These are phyloP conservation scores for Octodonta nipae DNA, from an alignment of 2,888 invertebrate species.

Conservation along the genomic window DNA sequence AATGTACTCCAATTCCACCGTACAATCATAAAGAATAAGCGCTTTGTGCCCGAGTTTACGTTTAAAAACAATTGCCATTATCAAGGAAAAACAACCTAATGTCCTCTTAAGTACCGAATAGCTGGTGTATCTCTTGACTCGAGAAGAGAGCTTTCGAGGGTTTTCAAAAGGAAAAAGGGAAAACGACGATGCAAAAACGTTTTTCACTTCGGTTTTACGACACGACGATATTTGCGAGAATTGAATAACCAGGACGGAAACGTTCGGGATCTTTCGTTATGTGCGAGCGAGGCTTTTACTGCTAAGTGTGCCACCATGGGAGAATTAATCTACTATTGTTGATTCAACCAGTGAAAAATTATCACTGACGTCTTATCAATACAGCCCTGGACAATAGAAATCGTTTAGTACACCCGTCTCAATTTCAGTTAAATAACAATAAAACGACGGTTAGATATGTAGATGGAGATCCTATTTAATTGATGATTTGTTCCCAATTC, in stretches of 20 bases:
- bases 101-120: slow-evolving; percentile 13
- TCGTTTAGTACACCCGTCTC: no score
- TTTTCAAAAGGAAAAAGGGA: slow-evolving; percentile 7
- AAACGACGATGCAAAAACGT: slow-evolving; percentile 4
- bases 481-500: no score
- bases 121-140: slow-evolving; percentile 9
- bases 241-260: slow-evolving; percentile 10
- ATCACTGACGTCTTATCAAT: no score
- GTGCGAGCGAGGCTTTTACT: no score
- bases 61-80: slow-evolving; percentile 16
- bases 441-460: no score
- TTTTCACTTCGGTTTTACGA: background rate
- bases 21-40: background rate
- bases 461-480: no score
- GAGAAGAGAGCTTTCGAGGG: slow-evolving; percentile 5
- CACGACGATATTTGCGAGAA: slow-evolving; percentile 8
- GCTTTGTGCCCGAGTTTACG: slow-evolving; percentile 10
- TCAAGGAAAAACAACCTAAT: slow-evolving; percentile 15
- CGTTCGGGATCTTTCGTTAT: no score
- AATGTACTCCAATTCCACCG: background rate
- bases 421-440: no score
- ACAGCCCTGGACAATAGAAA: no score
- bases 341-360: no score
- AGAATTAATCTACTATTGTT: no score
- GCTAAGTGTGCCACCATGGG: no score